Evolutionary conservation across 2,797 vertebrate genomes (phyloP), one percentile per base, ranked within the genome.

Genomic region (Leptodactylus fallax): DNA sequence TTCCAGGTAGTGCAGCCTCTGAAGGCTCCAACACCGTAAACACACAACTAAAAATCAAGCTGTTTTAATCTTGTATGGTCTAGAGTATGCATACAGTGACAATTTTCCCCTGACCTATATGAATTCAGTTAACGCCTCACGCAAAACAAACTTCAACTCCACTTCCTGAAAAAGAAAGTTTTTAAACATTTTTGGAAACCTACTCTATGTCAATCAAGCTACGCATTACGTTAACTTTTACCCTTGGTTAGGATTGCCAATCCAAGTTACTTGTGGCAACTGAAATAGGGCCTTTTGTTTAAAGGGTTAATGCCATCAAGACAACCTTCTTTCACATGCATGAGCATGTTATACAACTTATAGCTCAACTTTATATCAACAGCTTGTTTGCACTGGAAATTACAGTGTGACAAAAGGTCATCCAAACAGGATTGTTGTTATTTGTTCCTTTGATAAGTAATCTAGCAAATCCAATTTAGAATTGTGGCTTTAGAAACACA

Each of bases 1-100:
- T 84, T 84, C 58, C 13, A 61, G 27, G 55, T 76, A 84, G 82
- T 60, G n/a, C 69, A 74, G 53, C 82, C 45, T 61, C 55, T 84
- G 19, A 74, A 60, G 67, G 82, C 67, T 83, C 7, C 27, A 47
- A n/a, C 82, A 58, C 11, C 36, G 7, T 21, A 36, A 72, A 74
- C 71, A 56, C 27, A 72, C 8, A 67, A 67, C 49, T 21, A 72
- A 69, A 72, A 69, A 72, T 60, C 36, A 81, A 14, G 58, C 79
- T 72, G 67, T 72, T 72, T 58, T 83, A 74, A 56, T 47, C 49
- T 72, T 53, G 3, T 45, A 67, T 60, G 25, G 25, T 83, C 36
- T 71, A 83, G 71, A 83, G 17, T 21, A 16, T 36, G 25, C 71
- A 56, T 4, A 36, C 21, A 71, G 10, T 36, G 5, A 53, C 61